Evolutionary conservation across 2,888 invertebrate genomes (phyloP), one percentile per base, ranked within the genome.

Genomic region (Platycheirus albimanus): DNA sequence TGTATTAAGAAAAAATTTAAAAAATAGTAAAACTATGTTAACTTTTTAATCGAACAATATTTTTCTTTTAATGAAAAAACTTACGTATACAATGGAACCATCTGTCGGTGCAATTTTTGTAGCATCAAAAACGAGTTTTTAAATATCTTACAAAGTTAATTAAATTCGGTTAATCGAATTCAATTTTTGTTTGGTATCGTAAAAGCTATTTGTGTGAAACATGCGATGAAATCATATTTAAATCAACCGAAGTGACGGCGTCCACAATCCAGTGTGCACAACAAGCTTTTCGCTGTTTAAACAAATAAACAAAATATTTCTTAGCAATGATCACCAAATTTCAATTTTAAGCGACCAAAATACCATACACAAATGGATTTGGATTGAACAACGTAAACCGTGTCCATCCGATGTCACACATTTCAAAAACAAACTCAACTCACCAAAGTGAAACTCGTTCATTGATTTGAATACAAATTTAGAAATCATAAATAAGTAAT

Each of bases 271-370:
- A n/a, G n/a, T 24, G 3, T 24, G 24, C 24, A 24, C 6, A 24
- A 3, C 24, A 4, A 6, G 24, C 24, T n/a, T 13, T 3, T 41
- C 13, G 7, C 38, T 56, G 36, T 56, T 47, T 30, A 56, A 66
- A 30, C 8, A 13, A 28, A 33, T 7, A 54, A 45, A 6, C 58
- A 58, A 33, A 61, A 76, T 71, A 71, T 61, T 67, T 71, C 71
- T 67, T 63, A 81, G 71, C 49, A 66, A 58, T 71, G 76, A 81
- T 72, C 77, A 67, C 51, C 56, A 45, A 69, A 67, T 64, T 58
- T 41, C n/a, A 54, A 71, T 66, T 51, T 33, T 30, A 0, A 45
- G 49, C 66, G 70, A 66, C 52, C 20, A 41, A 49, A 69, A 69
- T 79, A 52, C 51, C 56, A 52, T 41, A 36, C 24, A 36, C 24